Base-by-base conservation (phyloP, 1,140 invertebrate species). In the Helicoverpa armigera region DNA sequence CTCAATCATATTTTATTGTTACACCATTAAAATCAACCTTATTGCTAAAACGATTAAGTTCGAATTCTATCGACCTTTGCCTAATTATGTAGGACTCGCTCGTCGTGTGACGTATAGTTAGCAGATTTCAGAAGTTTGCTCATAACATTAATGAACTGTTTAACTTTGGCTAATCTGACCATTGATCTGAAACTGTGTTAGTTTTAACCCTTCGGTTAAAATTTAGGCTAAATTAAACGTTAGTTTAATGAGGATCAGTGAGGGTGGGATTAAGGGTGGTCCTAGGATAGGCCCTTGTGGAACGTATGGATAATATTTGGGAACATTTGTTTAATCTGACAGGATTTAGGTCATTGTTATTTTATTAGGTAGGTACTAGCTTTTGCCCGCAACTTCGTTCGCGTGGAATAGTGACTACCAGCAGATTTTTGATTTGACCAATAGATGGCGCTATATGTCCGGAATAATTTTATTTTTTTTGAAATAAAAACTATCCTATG, bases 151-250 rank as follows among this genome's bases (percentile, higher is more conserved):
- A 77, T 77, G 67, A 77, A 67, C 61, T 67, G 61, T 77, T 77
- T 77, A 77, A 77, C 75, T 77, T 77, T 56, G 50, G 18, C 54
- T 67, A 56, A 77, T 77, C 75, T 61, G 73, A 75, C 50, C 61
- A 29, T 54, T 77, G 75, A 65, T 65, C 60, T 77, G 61, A 77
- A 77, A 77, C 50, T 67, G 61, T 65, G 48, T 77, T 67, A 54
- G 75, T 77, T 77, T 63, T 35, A 67, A 77, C 75, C 61, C 75
- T 67, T 67, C 43, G 50, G 75, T 77, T 77, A 65, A 77, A 77
- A 54, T 61, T 67, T 11, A 11, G 23, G 23, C 48, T 54, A 77
- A 67, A 65, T 77, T 77, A 18, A 63, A 67, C 43, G 48, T 50
- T 77, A 31, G 48, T 63, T 77, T 77, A 61, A 77, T 65, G 50